phyloP scores from a whole-genome alignment of 2,888 invertebrate genomes.

The Drosophila emarginata region DNA sequence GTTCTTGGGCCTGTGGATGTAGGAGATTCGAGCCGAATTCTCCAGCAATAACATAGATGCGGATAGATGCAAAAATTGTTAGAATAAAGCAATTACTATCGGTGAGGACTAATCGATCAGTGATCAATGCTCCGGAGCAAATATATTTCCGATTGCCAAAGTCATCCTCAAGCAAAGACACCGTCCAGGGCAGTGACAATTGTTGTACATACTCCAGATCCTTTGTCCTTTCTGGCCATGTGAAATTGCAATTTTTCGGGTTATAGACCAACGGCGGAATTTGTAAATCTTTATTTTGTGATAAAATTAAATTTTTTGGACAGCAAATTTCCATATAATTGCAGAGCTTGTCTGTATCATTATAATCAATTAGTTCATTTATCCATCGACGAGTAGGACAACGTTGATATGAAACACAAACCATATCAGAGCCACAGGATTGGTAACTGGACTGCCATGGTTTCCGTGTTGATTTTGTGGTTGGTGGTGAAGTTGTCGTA shows the following conservation, averaged over 20 bases:
- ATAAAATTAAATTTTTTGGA: not conserved
- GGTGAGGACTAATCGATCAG: not conserved
- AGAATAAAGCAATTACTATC: not conserved
- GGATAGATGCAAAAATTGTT: not conserved
- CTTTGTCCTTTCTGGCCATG: not conserved
- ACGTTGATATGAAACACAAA: conserved; percentile 10
- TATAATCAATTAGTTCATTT: not conserved
- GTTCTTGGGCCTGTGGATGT: not conserved
- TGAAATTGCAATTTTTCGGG: not conserved
- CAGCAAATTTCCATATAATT: conserved; percentile 4
- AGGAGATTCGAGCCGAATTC: conserved; percentile 8
- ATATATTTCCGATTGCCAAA: not conserved
- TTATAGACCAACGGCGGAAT: not conserved
- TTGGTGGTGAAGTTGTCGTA: not conserved
- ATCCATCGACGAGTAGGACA: not conserved
- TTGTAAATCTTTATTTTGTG: not conserved
- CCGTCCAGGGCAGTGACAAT: conserved; percentile 9
- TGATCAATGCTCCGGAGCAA: conserved; percentile 9
- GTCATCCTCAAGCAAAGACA: not conserved
- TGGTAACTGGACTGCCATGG: not conserved
- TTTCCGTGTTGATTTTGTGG: not conserved
- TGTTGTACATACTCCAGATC: not conserved
- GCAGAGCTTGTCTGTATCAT: conserved; percentile 3
- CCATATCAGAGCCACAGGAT: not conserved
- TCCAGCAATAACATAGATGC: not conserved